These are phyloP conservation scores for Paedocypris sp. DNA, from an alignment of 2,113 vertebrate species.

Conservation along the genomic window DNA sequence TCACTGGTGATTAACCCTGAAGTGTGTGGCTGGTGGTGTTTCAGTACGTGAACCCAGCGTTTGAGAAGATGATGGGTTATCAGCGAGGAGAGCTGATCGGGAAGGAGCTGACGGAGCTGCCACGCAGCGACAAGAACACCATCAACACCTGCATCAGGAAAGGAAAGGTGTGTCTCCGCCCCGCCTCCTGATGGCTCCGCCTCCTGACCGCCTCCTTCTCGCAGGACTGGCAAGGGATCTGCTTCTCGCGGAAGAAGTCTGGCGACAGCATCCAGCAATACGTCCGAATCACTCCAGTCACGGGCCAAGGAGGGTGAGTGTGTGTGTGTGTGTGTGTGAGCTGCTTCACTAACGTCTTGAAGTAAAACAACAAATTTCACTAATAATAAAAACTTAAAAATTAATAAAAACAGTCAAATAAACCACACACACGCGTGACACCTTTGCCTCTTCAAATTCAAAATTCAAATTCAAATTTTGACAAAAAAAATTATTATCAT, in stretches of 20 bases:
- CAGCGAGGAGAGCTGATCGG: constrained; percentile 83
- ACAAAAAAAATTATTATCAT: too few species aligned
- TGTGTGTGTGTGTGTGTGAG: too few species aligned
- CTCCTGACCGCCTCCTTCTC: not conserved
- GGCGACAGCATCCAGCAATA: constrained; percentile 89
- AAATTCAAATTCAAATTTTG: too few species aligned
- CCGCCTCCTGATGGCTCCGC: not conserved
- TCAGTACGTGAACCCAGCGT: constrained; percentile 93
- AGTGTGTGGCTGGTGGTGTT: too few species aligned
- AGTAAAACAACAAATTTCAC: too few species aligned
- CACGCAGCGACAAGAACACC: constrained; percentile 84
- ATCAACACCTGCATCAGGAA: constrained; percentile 88
- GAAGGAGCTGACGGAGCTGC: constrained; percentile 81
- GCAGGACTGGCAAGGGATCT: constrained; percentile 94
- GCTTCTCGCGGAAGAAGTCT: constrained; percentile 78
- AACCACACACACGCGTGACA: too few species aligned
- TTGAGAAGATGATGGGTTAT: constrained; percentile 92
- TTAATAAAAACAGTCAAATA: too few species aligned
- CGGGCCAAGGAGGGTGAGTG: constrained; percentile 91
- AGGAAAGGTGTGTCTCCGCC: constrained; percentile 70
- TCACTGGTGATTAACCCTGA: too few species aligned
- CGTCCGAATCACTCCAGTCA: constrained; percentile 84
- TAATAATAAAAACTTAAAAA: too few species aligned
- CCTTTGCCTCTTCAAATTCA: too few species aligned
- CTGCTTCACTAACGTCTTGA: too few species aligned